These are phyloP conservation scores for Orthochromis malagaraziensis DNA, from an alignment of 2,113 vertebrate species.

Conservation along the genomic window DNA sequence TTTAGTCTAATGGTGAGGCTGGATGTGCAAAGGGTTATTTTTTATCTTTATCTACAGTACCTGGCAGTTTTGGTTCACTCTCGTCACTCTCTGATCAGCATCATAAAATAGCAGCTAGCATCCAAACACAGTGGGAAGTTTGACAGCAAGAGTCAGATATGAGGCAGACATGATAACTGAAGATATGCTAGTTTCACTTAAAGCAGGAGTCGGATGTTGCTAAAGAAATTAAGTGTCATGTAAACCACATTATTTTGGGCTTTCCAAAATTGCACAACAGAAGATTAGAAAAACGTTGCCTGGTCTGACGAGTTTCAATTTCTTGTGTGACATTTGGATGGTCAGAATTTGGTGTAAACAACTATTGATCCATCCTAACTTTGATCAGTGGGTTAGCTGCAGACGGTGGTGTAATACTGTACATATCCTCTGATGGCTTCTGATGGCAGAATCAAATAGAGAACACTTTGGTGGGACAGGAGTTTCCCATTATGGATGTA, in stretches of 20 bases:
- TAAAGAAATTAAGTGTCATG: neutral
- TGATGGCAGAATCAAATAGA: neutral
- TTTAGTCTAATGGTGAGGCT: neutral
- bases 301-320: neutral
- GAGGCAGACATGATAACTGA: neutral
- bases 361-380: too few species aligned
- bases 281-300: neutral
- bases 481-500: neutral
- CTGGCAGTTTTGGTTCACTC: neutral
- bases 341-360: too few species aligned
- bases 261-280: neutral
- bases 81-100: fast-evolving
- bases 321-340: neutral
- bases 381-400: too few species aligned
- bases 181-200: fast-evolving
- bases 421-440: neutral
- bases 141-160: neutral
- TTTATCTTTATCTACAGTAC: neutral
- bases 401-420: too few species aligned
- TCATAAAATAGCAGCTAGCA: neutral
- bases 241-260: neutral
- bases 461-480: neutral
- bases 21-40: neutral
- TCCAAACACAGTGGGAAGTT: neutral
- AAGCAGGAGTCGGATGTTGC: neutral